Conservation (phyloP, 2,113 vertebrate genomes). For the Sclerurus mexicanus region DNA sequence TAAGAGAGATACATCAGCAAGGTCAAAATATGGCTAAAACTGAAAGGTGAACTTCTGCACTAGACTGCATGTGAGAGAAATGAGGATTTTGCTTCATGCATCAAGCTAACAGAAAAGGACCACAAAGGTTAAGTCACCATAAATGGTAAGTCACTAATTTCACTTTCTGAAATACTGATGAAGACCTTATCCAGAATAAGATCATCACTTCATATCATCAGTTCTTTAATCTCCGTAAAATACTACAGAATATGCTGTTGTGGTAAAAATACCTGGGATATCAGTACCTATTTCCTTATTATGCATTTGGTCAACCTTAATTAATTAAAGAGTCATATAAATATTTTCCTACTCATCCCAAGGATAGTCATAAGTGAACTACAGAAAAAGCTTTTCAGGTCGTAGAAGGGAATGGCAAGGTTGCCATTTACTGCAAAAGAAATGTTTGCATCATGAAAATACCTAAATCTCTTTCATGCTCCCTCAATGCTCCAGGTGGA, state of each 20-base stretch:
- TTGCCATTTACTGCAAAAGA: background rate
- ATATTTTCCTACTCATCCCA: background rate
- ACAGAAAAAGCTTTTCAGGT: background rate
- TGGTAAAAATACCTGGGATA: background rate
- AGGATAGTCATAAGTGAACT: background rate
- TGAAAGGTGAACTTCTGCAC: background rate
- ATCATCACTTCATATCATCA: background rate
- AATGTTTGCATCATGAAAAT: background rate
- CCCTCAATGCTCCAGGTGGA: background rate
- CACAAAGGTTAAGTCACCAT: background rate
- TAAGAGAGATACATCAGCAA: background rate
- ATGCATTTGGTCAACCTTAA: background rate
- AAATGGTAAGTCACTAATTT: background rate
- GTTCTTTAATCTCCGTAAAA: background rate
- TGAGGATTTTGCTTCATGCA: background rate
- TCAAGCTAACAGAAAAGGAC: background rate
- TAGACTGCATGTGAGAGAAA: background rate
- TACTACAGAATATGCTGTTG: background rate
- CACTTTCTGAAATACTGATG: background rate
- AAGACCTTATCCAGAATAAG: background rate
- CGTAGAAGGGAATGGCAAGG: rapidly evolving
- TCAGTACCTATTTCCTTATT: background rate
- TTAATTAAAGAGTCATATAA: background rate
- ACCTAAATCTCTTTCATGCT: background rate
- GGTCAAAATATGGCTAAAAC: background rate